Percentiles rank a stretch among this genome's conserved stretches.
These are phyloP conservation scores for Tenebrosternarchus preto DNA, from an alignment of 2,113 vertebrate genomes.

Conservation along the genomic window DNA sequence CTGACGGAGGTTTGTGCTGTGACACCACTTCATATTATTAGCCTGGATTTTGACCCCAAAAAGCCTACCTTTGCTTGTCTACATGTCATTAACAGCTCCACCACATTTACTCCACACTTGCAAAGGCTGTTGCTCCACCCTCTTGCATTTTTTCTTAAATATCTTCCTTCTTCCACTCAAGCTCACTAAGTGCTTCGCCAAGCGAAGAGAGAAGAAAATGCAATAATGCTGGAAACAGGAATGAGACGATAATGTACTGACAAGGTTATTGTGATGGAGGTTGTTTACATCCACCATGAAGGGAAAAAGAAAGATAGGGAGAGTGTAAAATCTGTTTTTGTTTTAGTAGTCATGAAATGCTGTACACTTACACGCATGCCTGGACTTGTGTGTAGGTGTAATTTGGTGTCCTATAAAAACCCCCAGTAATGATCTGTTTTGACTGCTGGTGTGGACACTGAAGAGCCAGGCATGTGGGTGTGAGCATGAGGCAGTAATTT, in stretches of 20 bases:
- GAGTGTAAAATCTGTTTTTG: constrained; percentile 15
- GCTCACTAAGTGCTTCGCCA: background rate
- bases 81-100: background rate
- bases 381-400: background rate
- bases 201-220: background rate
- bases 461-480: background rate
- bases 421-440: constrained; percentile 25
- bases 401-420: constrained; percentile 23
- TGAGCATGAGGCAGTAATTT: constrained; percentile 17
- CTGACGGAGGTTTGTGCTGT: constrained; percentile 44
- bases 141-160: background rate
- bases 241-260: constrained; percentile 13
- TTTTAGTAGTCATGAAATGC: constrained; percentile 7
- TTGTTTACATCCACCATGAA: background rate
- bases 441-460: constrained; percentile 6
- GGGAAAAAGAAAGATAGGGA: background rate
- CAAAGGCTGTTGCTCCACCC: background rate
- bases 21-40: constrained; percentile 56
- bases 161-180: background rate
- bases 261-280: constrained; percentile 25
- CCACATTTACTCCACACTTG: background rate
- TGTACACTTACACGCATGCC: constrained; percentile 8
- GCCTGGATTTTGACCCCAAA: constrained; percentile 48
- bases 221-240: background rate
- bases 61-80: background rate